phyloP scores from a whole-genome alignment of 2,113 vertebrate genomes.

The Thunnus thynnus region DNA sequence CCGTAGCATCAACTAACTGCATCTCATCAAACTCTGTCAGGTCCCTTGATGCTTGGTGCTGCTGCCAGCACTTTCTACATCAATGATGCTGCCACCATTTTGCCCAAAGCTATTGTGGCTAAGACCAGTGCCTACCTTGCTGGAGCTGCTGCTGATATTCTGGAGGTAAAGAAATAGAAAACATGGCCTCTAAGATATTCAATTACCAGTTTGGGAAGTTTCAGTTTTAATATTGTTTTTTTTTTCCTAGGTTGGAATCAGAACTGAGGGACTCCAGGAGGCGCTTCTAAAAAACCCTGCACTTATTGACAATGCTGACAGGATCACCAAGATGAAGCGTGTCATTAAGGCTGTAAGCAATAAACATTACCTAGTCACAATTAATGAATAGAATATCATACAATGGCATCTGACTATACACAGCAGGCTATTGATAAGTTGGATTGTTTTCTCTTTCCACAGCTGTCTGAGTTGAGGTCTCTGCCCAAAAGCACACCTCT shows the following conservation, averaged over 20 bases:
- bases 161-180: slow-evolving; percentile 81
- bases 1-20: not conserved
- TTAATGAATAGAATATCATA: not conserved
- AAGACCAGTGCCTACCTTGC: slow-evolving; percentile 83
- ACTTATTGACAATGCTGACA: slow-evolving; percentile 74
- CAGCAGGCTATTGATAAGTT: not conserved
- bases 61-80: slow-evolving; percentile 84
- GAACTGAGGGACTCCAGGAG: slow-evolving; percentile 88
- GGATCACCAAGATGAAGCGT: slow-evolving; percentile 87
- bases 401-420: not conserved
- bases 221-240: not conserved
- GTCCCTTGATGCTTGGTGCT: slow-evolving; percentile 85
- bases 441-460: slow-evolving; percentile 27
- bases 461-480: slow-evolving; percentile 86
- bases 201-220: not conserved
- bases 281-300: slow-evolving; percentile 80
- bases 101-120: slow-evolving; percentile 85
- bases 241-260: slow-evolving; percentile 82
- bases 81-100: slow-evolving; percentile 85
- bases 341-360: slow-evolving; percentile 85
- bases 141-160: slow-evolving; percentile 85
- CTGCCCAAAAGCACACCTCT: slow-evolving; percentile 77
- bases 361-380: not conserved
- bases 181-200: not conserved
- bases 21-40: slow-evolving; percentile 67